Evolutionary conservation across 2,113 vertebrate species (phyloP).

Genomic region (Benitochromis conjunctus): DNA sequence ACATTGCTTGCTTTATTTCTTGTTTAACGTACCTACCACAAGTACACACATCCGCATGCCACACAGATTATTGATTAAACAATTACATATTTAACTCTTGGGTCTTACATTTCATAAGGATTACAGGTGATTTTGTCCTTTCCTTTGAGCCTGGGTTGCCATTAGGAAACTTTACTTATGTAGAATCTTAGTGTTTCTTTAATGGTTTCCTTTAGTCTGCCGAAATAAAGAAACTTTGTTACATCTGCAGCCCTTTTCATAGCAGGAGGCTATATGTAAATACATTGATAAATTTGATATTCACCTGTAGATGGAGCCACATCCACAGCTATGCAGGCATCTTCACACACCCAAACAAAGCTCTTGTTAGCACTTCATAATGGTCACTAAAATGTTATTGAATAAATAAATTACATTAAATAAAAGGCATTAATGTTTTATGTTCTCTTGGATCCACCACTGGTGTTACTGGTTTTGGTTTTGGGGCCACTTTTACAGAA

Average conservation of each 20-base stretch:
- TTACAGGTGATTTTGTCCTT: background rate
- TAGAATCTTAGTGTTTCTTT: background rate
- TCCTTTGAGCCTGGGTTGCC: background rate
- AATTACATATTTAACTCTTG: background rate
- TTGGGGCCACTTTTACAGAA: background rate
- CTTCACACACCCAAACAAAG: background rate
- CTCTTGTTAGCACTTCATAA: background rate
- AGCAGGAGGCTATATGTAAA: background rate
- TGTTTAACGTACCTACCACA: background rate
- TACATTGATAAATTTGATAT: background rate
- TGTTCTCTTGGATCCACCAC: background rate
- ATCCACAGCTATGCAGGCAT: background rate
- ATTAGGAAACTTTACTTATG: background rate
- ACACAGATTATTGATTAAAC: background rate
- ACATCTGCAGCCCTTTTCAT: background rate
- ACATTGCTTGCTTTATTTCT: background rate
- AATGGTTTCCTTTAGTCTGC: background rate
- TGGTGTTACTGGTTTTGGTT: background rate
- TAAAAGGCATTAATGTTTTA: background rate
- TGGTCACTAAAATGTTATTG: background rate
- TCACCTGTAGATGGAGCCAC: slow-evolving; percentile 48
- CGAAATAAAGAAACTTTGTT: background rate
- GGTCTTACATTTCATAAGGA: background rate
- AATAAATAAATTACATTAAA: background rate
- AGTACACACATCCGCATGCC: background rate